These are phyloP conservation scores for Physella acuta DNA, from an alignment of 1,140 invertebrate species.

Conservation along the genomic window DNA sequence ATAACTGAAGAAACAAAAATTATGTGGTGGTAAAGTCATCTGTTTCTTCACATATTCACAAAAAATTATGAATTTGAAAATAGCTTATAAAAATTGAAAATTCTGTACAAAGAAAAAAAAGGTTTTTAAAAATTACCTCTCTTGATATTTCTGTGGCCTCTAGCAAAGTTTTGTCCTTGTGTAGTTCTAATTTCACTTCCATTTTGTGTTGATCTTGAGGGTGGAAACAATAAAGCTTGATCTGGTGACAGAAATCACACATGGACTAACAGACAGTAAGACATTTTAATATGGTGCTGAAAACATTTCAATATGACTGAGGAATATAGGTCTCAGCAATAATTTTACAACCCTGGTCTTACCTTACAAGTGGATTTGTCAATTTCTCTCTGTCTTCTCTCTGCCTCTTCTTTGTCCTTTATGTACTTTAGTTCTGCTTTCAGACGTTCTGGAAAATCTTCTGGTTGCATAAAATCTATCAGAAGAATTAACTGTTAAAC, in stretches of 20 bases:
- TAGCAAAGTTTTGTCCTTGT: constrained; percentile 66
- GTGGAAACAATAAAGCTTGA: constrained; percentile 70
- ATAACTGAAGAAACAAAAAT: constrained; percentile 53
- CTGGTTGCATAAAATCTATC: constrained; percentile 67
- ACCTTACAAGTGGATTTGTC: constrained; percentile 69
- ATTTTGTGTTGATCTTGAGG: constrained; percentile 64
- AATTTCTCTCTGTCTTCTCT: constrained; percentile 65
- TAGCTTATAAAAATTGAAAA: not conserved
- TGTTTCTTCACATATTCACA: no score
- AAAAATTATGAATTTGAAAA: not conserved
- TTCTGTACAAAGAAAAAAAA: not conserved
- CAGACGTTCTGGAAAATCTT: constrained; percentile 77
- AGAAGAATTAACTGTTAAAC: no score
- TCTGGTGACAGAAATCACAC: constrained; percentile 49
- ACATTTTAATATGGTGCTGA: no score
- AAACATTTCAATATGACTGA: not conserved
- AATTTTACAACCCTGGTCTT: no score
- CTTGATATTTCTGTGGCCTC: constrained; percentile 67
- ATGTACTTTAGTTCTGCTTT: constrained; percentile 69
- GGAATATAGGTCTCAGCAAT: not conserved
- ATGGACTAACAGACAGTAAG: not conserved
- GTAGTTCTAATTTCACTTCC: constrained; percentile 64
- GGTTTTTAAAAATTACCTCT: constrained; percentile 57
- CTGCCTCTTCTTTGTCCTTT: constrained; percentile 70
- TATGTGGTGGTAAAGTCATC: no score